Evolutionary conservation across 2,113 vertebrate species (phyloP), one percentile per base, ranked within the genome.

Genomic region (Hemibagrus wyckioides): DNA sequence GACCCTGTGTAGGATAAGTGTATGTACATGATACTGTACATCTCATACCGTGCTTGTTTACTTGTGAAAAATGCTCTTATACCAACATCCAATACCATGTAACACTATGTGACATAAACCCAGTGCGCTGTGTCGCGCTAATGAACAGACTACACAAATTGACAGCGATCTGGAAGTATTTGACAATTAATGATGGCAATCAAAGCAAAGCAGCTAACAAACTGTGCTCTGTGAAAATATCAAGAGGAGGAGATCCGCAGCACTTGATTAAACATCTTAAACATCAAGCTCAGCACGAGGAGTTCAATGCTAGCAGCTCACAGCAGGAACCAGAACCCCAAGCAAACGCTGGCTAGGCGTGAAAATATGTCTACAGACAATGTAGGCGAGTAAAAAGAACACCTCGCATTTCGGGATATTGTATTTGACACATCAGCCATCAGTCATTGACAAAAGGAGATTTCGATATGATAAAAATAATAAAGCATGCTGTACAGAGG

Each of bases 191-290:
- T 80, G 77, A 33, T 23, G 52, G 52, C 77, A 80, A 80, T 80
- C 77, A 80, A 57, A 80, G 77, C 77, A 80, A 80, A 80, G 19
- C 76, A 36, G 52, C 77, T 56, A 33, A 52, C 77, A 80, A 80
- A 80, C 50, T 56, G 77, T 23, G 77, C 77, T n/a, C 30, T 36
- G 50, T 57, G 30, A 39, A 56, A 39, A 80, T 56, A 80, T 23
- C 77, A 57, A 80, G 77, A 57, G 10, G 77, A 36, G 21, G 19
- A 57, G 19, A 57, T 36, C 77, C 36, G 1, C 8, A 25, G 52
- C 19, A 80, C 52, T 80, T 57, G 77, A 80, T 80, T 80, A 80
- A 80, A 57, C 77, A 50, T 80, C 77, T 80, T 41, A 36, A 39
- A 57, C 77, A 80, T 80, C 19, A 54, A 80, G 21, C 44, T 77